These are phyloP conservation scores for Scaptomyza tumidula DNA, from an alignment of 2,888 invertebrate genomes.

Conservation along the genomic window DNA sequence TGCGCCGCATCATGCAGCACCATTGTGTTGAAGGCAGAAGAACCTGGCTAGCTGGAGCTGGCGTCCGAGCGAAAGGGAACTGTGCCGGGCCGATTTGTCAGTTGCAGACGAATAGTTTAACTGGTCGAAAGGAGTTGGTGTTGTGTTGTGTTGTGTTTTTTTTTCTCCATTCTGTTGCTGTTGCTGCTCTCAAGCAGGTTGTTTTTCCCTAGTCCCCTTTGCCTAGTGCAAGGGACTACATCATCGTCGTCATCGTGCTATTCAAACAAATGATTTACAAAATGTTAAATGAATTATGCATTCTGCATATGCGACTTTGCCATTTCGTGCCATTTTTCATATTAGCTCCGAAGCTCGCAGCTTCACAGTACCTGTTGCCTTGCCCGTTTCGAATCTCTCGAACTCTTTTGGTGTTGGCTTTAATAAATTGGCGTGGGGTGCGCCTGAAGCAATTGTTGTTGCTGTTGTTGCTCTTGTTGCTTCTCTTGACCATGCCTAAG, in stretches of 20 bases:
- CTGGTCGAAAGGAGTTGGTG: slow-evolving; percentile 44
- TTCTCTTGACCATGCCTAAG: slow-evolving; percentile 41
- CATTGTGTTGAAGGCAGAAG: slow-evolving; percentile 58
- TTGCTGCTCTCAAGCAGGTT: slow-evolving; percentile 63
- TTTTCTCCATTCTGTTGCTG: slow-evolving; percentile 4
- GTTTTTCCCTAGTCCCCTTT: slow-evolving; percentile 52
- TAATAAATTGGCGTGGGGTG: slow-evolving; percentile 80
- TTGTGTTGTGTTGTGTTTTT: not conserved
- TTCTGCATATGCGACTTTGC: slow-evolving; percentile 73
- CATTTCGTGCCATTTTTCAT: slow-evolving; percentile 66
- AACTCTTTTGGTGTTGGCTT: slow-evolving; percentile 68
- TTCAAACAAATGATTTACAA: slow-evolving; percentile 82
- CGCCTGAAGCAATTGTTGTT: slow-evolving; percentile 63
- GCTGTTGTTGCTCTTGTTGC: slow-evolving; percentile 40
- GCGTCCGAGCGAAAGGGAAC: slow-evolving; percentile 28
- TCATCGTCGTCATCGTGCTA: slow-evolving; percentile 76
- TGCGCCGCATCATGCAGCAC: slow-evolving; percentile 73
- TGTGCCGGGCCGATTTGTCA: slow-evolving; percentile 77
- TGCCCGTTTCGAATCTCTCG: slow-evolving; percentile 12
- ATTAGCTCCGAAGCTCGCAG: slow-evolving; percentile 38
- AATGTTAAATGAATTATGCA: slow-evolving; percentile 82
- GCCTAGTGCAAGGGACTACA: slow-evolving; percentile 34
- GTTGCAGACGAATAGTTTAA: slow-evolving; percentile 81
- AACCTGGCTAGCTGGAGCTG: slow-evolving; percentile 27
- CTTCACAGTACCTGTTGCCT: slow-evolving; percentile 9